phyloP scores from a whole-genome alignment of 2,888 invertebrate genomes.

The Sericinus montela region DNA sequence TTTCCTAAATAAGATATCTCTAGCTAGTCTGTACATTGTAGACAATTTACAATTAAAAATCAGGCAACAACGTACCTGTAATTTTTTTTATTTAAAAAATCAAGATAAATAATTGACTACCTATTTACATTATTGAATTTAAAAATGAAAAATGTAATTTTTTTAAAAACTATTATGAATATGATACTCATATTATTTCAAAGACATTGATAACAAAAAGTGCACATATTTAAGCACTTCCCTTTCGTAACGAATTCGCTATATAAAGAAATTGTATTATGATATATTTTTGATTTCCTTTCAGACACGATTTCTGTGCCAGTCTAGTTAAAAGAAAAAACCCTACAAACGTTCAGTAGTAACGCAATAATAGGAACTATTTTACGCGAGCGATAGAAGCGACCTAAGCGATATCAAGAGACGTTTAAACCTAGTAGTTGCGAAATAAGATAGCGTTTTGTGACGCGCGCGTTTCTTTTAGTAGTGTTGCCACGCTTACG shows the following conservation, averaged over 20 bases:
- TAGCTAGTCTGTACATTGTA: too few relatives aligned
- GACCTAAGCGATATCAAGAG: constrained; percentile 49
- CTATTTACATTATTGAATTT: neutral
- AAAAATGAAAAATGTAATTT: too few relatives aligned
- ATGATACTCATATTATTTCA: too few relatives aligned
- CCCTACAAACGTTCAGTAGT: constrained; percentile 20
- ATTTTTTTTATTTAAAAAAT: neutral
- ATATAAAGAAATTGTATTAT: too few relatives aligned
- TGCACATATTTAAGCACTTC: too few relatives aligned
- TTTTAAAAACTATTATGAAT: too few relatives aligned
- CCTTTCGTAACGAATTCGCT: too few relatives aligned
- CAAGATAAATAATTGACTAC: neutral
- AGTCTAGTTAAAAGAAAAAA: constrained; percentile 2
- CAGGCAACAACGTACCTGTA: neutral
- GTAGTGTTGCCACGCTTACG: constrained; percentile 4
- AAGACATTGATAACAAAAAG: too few relatives aligned
- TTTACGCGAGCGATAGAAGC: constrained; percentile 46
- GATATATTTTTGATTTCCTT: neutral
- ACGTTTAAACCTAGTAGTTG: constrained; percentile 27
- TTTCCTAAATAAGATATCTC: too few relatives aligned
- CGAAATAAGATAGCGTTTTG: constrained; percentile 20
- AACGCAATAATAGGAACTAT: constrained; percentile 54
- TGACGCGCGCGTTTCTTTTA: neutral
- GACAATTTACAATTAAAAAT: neutral
- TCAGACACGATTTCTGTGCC: constrained; percentile 12